These are phyloP conservation scores for Mormyrus iriodes DNA, from an alignment of 2,113 vertebrate genomes.

Conservation along the genomic window DNA sequence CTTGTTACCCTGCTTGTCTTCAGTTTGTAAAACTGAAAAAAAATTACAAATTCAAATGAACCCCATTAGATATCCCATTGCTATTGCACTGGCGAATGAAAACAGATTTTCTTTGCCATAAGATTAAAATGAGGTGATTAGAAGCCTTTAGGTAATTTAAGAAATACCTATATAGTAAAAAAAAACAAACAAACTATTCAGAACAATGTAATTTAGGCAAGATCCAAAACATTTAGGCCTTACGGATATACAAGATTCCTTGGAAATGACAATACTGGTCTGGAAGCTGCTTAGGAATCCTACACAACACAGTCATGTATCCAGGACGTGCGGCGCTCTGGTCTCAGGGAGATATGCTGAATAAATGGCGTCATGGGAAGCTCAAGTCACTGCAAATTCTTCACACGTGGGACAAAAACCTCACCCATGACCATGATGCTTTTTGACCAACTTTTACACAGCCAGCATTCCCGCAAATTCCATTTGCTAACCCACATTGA, in stretches of 20 bases:
- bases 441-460: not conserved
- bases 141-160: not conserved
- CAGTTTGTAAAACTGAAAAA: not conserved
- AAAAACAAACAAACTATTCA: not conserved
- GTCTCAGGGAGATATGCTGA: not conserved
- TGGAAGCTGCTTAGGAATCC: not conserved
- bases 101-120: not conserved
- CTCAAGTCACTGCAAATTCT: not conserved
- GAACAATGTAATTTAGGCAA: not conserved
- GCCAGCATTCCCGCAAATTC: not conserved
- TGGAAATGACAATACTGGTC: not conserved
- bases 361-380: too few relatives aligned
- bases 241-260: not conserved
- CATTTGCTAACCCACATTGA: not conserved
- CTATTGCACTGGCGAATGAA: not conserved
- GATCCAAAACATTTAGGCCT: not conserved
- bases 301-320: not conserved
- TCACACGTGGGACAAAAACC: not conserved
- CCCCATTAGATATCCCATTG: not conserved
- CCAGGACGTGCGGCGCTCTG: not conserved
- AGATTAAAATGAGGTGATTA: not conserved
- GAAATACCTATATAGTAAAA: not conserved
- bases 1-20: not conserved
- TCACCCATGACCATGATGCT: not conserved
- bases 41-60: not conserved